phyloP scores from a whole-genome alignment of 2,797 vertebrate genomes.

The Anabacerthia variegaticeps region DNA sequence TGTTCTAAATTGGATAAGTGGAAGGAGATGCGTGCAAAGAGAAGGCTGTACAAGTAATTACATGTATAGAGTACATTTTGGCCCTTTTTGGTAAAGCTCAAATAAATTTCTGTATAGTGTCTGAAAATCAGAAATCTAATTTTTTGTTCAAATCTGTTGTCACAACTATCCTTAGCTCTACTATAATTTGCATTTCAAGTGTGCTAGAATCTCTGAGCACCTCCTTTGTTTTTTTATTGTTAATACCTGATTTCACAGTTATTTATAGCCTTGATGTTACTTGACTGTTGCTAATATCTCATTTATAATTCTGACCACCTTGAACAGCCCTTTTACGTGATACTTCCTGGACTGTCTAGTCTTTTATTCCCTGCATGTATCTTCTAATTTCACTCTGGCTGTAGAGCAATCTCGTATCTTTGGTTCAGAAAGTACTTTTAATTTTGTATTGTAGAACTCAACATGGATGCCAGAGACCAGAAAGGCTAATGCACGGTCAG shows the following conservation, averaged over 20 bases:
- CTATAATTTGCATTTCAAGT: slow-evolving; percentile 38
- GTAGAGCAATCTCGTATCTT: neutral
- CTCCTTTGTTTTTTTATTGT: slow-evolving; percentile 1
- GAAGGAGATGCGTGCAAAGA: neutral
- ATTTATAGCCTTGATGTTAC: slow-evolving; percentile 35
- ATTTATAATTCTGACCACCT: slow-evolving; percentile 38
- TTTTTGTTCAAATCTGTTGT: slow-evolving; percentile 18
- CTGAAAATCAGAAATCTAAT: slow-evolving; percentile 7
- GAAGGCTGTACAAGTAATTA: neutral
- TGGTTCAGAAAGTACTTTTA: neutral
- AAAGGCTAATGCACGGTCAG: neutral
- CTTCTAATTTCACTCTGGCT: neutral
- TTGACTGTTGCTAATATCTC: slow-evolving; percentile 23
- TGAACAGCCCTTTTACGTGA: neutral
- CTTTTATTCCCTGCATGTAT: neutral
- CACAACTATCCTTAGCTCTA: neutral
- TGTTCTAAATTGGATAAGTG: neutral
- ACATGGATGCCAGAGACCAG: neutral
- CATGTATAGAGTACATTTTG: neutral
- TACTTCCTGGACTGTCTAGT: neutral
- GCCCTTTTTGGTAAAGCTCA: neutral
- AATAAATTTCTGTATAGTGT: neutral
- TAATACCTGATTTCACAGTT: slow-evolving; percentile 49
- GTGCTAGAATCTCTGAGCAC: neutral
- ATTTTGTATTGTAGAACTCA: neutral